Conservation (phyloP, 2,797 vertebrate species). For the Malacoraja senta region DNA sequence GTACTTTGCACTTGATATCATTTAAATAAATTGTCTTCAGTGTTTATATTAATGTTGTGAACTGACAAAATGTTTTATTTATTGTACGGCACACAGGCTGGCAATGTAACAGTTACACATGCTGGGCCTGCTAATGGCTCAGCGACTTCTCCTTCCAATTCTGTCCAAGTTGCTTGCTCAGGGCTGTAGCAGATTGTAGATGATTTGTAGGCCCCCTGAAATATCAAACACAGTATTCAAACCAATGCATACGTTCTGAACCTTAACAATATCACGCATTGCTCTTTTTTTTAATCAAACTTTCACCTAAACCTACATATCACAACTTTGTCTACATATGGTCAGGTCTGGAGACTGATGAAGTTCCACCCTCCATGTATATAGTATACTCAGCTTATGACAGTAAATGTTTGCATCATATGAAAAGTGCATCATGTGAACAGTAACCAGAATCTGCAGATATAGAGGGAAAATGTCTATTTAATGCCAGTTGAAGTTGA, state of each 20-base stretch:
- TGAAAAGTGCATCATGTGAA: background rate
- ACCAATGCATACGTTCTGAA: background rate
- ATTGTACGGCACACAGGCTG: constrained; percentile 90
- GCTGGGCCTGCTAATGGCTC: constrained; percentile 93
- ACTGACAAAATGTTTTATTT: constrained; percentile 62
- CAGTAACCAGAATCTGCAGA: background rate
- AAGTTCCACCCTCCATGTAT: background rate
- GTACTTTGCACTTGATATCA: constrained; percentile 50
- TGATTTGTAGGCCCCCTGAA: constrained; percentile 95
- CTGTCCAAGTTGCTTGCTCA: constrained; percentile 94
- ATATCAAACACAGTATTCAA: constrained; percentile 40
- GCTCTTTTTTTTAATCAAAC: background rate
- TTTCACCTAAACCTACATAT: background rate
- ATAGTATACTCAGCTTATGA: background rate
- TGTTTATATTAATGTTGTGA: constrained; percentile 34
- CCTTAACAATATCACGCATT: background rate
- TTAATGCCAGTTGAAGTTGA: background rate
- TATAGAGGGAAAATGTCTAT: background rate
- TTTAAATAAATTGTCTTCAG: constrained; percentile 38
- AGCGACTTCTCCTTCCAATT: constrained; percentile 92
- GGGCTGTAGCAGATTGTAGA: constrained; percentile 98
- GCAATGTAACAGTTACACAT: constrained; percentile 88
- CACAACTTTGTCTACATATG: background rate
- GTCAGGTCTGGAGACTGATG: background rate
- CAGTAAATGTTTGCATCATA: background rate